A percentile compares a stretch with the other conserved stretches of the same genome.
Evolutionary conservation across 1,140 invertebrate genomes (phyloP).

Genomic region (Proales similis): DNA sequence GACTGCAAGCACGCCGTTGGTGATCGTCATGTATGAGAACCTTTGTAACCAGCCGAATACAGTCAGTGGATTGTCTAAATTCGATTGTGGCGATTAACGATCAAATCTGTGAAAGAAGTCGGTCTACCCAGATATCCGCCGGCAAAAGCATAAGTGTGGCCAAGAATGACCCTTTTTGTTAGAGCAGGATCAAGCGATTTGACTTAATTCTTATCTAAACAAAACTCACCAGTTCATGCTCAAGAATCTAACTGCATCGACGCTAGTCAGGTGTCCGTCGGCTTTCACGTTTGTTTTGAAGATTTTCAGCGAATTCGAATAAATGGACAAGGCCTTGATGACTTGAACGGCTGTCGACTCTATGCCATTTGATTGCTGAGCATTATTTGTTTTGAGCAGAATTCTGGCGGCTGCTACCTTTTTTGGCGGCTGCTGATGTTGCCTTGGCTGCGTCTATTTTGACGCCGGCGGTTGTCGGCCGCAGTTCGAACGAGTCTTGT

Average conservation of each 20-base stretch:
- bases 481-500: conserved; percentile 11
- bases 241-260: conserved; percentile 28
- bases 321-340: conserved; percentile 1
- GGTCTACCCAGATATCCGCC: not conserved
- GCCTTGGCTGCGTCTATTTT: not conserved
- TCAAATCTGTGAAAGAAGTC: no score
- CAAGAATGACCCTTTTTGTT: conserved; percentile 75
- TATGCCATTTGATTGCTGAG: no score
- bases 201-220: conserved; percentile 39
- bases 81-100: no score
- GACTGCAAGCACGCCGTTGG: conserved; percentile 77
- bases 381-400: no score
- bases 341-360: not conserved
- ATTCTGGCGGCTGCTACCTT: no score
- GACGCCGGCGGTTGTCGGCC: not conserved
- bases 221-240: conserved; percentile 2
- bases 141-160: conserved; percentile 61
- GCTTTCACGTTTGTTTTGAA: conserved; percentile 8
- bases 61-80: conserved; percentile 1
- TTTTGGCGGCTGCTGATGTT: not conserved
- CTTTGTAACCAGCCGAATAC: conserved; percentile 34
- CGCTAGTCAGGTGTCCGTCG: conserved; percentile 6
- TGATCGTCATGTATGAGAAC: conserved; percentile 44
- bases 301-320: conserved; percentile 11
- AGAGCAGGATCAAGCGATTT: conserved; percentile 62